A percentile compares a stretch with the other conserved stretches of the same genome.
Evolutionary conservation across 2,888 invertebrate species (phyloP).

Genomic region (Muschampia plurimacula): DNA sequence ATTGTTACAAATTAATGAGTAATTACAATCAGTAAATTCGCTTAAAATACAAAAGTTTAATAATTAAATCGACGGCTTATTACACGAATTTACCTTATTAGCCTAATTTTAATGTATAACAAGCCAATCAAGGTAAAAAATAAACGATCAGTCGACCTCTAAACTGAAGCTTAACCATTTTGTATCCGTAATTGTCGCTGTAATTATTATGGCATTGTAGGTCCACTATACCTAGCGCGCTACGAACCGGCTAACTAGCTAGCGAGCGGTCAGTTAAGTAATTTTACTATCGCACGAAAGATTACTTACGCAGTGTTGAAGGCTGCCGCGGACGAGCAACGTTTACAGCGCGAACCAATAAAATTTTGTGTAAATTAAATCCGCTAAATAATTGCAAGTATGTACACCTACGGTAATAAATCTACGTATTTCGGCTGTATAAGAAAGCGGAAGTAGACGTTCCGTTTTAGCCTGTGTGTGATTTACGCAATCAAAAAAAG

Average conservation of each 20-base stretch:
- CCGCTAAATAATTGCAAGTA: not conserved
- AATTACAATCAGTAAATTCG: not conserved
- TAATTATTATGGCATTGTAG: constrained; percentile 81
- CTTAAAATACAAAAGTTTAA: not conserved
- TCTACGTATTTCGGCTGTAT: constrained; percentile 10
- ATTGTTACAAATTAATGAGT: not conserved
- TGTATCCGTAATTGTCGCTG: constrained; percentile 71
- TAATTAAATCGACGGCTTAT: not conserved
- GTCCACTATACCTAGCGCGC: constrained; percentile 62
- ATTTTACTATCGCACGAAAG: constrained; percentile 64
- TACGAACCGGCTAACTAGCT: constrained; percentile 64
- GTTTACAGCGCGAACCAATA: constrained; percentile 52
- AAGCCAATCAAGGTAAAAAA: constrained; percentile 27
- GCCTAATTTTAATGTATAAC: constrained; percentile 18
- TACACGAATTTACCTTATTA: constrained; percentile 10
- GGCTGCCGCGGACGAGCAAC: constrained; percentile 74
- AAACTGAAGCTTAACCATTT: constrained; percentile 43
- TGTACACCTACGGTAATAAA: not conserved
- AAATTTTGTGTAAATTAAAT: constrained; percentile 13
- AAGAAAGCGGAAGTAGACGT: constrained; percentile 23
- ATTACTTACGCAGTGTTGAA: constrained; percentile 75
- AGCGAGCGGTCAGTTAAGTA: constrained; percentile 60
- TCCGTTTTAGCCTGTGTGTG: constrained; percentile 25
- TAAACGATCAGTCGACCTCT: constrained; percentile 37
- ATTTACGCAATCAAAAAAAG: constrained; percentile 7